Evolutionary conservation across 1,140 invertebrate genomes (phyloP), one percentile per base, ranked within the genome.

Genomic region (Spodoptera frugiperda): DNA sequence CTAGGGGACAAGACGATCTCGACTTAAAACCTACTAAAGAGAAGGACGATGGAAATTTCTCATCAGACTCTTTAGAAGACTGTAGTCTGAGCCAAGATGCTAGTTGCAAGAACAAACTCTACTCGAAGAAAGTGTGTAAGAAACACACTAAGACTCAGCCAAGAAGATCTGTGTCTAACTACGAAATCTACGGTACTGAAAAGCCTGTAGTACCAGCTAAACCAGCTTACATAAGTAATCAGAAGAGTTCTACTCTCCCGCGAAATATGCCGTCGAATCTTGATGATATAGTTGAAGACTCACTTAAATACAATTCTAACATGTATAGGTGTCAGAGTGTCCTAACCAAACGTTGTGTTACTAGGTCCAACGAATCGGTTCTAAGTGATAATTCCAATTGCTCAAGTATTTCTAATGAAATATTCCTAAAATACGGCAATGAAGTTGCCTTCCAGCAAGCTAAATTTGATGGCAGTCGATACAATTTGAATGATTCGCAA

Each of bases 11-110:
- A 8, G 55, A 73, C 30, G 91, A 94, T 82, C 87, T 94, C 79
- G 93, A 94, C 78, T 76, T 94, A 6, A 86, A 94, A 78, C 94
- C 90, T 1, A 91, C 90, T 49, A 91, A 91, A 86, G 95, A 94
- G 25, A 94, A 94, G 65, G 95, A 96, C 8, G 95, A 96, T 67
- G 96, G 95, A 0, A 97, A 96, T 83, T 97, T 97, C 74, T 97
- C 96, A 70, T 97, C 96, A 12, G 97, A 97, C 93, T 97, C 96
- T 0, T 89, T 97, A 19, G 96, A 97, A 89, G 96, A 96, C 67
- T 96, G 96, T 81, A 95, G 95, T 80, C 89, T 96, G 14, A 95
- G 94, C 81, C 94, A 95, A 78, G 95, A 95, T 57, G 95, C 88
- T n/a, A 93, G 90, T 76, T 93, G 92, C 65, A 94, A 93, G 82